A percentile compares a stretch with the other conserved stretches of the same genome.
Evolutionary conservation across 2,797 vertebrate genomes (phyloP).

Genomic region (Myotis findleyi): DNA sequence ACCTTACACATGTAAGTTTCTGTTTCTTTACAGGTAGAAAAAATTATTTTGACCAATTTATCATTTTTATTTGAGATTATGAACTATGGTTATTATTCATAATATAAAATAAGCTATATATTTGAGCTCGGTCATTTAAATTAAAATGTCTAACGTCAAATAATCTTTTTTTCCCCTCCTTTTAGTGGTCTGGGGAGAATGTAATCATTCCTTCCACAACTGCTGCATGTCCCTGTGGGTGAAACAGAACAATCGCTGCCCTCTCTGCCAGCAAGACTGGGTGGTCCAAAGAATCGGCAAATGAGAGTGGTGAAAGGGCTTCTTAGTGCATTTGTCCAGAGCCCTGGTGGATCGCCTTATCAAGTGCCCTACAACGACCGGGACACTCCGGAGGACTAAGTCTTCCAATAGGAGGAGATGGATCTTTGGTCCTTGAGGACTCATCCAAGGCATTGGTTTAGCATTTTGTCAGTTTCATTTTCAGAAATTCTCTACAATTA

Average conservation of each 20-base stretch:
- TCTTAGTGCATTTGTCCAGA: background rate
- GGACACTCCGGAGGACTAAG: background rate
- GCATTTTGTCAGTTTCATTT: slow-evolving; percentile 54
- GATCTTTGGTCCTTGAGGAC: slow-evolving; percentile 13
- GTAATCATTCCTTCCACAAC: slow-evolving; percentile 99
- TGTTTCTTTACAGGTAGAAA: slow-evolving; percentile 45
- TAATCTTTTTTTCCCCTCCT: slow-evolving; percentile 56
- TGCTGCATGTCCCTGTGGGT: slow-evolving; percentile 99
- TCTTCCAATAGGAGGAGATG: background rate
- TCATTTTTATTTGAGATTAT: slow-evolving; percentile 23
- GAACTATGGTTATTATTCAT: background rate
- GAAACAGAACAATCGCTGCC: slow-evolving; percentile 99
- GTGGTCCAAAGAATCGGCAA: slow-evolving; percentile 99
- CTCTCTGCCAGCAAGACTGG: slow-evolving; percentile 99
- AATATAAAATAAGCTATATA: slow-evolving; percentile 33
- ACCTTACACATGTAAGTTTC: background rate
- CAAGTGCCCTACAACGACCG: background rate
- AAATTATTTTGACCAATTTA: slow-evolving; percentile 9
- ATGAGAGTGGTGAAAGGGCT: slow-evolving; percentile 83
- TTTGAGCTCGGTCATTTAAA: slow-evolving; percentile 57
- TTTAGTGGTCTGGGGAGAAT: slow-evolving; percentile 99
- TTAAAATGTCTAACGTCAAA: slow-evolving; percentile 69
- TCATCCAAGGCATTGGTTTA: background rate
- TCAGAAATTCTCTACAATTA: slow-evolving; percentile 52
- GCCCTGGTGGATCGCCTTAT: slow-evolving; percentile 30